Evolutionary conservation across 2,113 vertebrate genomes (phyloP).

Genomic region (Python bivittatus): DNA sequence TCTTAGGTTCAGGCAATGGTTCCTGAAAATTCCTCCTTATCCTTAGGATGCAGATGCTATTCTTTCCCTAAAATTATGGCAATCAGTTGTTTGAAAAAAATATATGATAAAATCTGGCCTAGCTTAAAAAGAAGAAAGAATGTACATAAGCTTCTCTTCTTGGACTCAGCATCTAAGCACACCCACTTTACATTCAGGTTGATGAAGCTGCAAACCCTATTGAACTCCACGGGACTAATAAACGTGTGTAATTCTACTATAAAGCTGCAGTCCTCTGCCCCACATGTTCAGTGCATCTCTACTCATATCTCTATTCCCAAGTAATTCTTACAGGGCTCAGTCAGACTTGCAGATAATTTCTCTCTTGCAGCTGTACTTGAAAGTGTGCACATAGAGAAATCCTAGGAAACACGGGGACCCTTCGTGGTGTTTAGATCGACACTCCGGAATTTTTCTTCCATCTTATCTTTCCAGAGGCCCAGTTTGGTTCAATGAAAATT

Average conservation of each 20-base stretch:
- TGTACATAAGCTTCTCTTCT: not conserved
- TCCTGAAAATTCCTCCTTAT: not conserved
- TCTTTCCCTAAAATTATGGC: not conserved
- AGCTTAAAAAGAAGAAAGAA: not conserved
- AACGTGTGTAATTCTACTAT: not conserved
- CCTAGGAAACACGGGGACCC: not conserved
- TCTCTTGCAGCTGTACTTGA: not conserved
- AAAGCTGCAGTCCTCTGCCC: not conserved
- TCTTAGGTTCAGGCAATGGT: not conserved
- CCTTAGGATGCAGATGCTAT: not conserved
- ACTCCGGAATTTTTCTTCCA: not conserved
- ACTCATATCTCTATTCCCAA: not conserved
- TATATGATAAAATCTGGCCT: not conserved
- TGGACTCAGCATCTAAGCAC: not conserved
- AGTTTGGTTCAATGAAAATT: not conserved
- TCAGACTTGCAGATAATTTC: not conserved
- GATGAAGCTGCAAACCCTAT: not conserved
- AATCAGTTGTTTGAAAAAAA: not conserved
- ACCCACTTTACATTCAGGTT: not conserved
- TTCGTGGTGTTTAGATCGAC: not conserved
- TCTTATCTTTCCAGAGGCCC: not conserved
- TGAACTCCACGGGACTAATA: not conserved
- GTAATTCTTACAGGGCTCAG: not conserved
- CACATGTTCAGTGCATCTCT: not conserved
- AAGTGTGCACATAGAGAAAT: not conserved